These are phyloP conservation scores for Drosophila nannoptera DNA, from an alignment of 1,140 invertebrate species.

Conservation along the genomic window DNA sequence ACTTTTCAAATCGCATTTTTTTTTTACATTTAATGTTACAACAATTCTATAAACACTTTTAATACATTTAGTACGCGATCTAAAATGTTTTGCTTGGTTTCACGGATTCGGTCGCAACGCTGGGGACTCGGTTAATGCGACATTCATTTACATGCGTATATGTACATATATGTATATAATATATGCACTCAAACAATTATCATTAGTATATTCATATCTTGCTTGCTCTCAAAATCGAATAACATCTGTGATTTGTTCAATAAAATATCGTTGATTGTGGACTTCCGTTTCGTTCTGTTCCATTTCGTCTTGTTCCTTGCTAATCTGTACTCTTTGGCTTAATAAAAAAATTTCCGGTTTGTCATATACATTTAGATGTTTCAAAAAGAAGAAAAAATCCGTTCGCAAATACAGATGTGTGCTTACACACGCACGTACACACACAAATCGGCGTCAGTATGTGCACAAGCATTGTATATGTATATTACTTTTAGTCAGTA, in stretches of 20 bases:
- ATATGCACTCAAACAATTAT: conserved; percentile 42
- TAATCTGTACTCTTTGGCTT: conserved; percentile 1
- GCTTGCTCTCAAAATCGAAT: too few relatives aligned
- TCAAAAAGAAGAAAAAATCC: conserved; percentile 31
- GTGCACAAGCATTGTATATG: conserved; percentile 32
- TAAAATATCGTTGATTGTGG: neutral
- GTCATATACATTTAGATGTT: conserved; percentile 45
- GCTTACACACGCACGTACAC: conserved; percentile 5
- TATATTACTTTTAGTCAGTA: conserved; percentile 23
- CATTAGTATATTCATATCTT: too few relatives aligned
- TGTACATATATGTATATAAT: neutral
- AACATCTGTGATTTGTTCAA: too few relatives aligned
- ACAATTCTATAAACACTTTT: conserved; percentile 62
- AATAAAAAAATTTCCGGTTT: conserved; percentile 45
- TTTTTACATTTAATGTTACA: conserved; percentile 50
- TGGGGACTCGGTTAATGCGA: neutral
- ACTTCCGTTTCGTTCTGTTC: neutral
- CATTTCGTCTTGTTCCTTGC: conserved; percentile 6
- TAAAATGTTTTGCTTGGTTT: neutral
- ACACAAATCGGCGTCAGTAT: neutral
- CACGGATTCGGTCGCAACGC: neutral
- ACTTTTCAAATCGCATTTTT: conserved; percentile 53
- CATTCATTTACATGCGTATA: neutral
- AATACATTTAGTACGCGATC: conserved; percentile 29
- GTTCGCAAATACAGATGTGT: conserved; percentile 2